These are phyloP conservation scores for Uria aalge DNA, from an alignment of 2,113 vertebrate species.

Conservation along the genomic window DNA sequence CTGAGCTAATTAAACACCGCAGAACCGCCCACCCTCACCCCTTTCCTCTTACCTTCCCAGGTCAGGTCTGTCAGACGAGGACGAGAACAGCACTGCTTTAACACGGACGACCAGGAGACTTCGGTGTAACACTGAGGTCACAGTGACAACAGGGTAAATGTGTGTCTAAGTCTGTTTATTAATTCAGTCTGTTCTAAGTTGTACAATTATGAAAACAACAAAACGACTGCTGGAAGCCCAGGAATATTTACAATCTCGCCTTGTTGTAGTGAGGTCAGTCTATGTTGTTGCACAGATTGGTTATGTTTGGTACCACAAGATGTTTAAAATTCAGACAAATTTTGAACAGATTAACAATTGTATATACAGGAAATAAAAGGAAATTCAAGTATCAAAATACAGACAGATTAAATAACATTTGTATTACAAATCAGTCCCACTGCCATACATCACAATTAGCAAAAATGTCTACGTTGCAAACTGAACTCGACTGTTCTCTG, in stretches of 20 bases:
- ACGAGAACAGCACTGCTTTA: background rate
- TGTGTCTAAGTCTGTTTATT: constrained; percentile 84
- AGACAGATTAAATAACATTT: constrained; percentile 92
- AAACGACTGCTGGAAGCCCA: constrained; percentile 93
- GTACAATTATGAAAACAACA: constrained; percentile 93
- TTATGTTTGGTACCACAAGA: constrained; percentile 86
- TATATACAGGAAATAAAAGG: constrained; percentile 88
- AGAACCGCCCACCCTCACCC: background rate
- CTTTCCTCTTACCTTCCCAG: background rate
- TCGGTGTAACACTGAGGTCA: background rate
- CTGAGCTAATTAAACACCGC: background rate
- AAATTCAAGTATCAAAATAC: constrained; percentile 99
- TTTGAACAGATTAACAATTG: constrained; percentile 81
- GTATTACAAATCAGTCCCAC: constrained; percentile 83
- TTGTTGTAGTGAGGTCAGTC: constrained; percentile 86
- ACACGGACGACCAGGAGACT: background rate
- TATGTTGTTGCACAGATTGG: constrained; percentile 70
- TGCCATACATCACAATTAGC: constrained; percentile 79
- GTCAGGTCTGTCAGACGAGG: background rate
- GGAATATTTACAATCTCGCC: constrained; percentile 87
- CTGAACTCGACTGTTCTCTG: constrained; percentile 60
- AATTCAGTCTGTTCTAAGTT: constrained; percentile 77
- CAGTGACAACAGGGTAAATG: background rate
- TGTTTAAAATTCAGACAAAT: constrained; percentile 79
- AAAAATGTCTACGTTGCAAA: constrained; percentile 79